Base-by-base conservation (phyloP, 2,888 invertebrate species). In the Eristalinus sepulchralis region DNA sequence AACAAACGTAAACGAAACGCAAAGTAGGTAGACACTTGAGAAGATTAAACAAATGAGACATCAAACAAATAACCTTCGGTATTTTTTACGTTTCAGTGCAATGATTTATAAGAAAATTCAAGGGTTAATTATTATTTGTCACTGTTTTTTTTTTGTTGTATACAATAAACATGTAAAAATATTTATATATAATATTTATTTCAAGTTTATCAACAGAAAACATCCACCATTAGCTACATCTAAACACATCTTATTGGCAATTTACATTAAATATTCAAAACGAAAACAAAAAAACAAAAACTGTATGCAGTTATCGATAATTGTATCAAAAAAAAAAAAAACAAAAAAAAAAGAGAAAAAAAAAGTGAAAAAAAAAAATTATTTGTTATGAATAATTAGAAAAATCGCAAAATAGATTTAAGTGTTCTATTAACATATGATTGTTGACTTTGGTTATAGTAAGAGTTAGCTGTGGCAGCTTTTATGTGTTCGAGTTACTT, bases 401-500 rank as follows among this genome's bases (percentile, higher is more conserved):
- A 17, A 47, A 47, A 8, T 47, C 47, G 47, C 47, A 47, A 47
- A 47, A 47, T n/a, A 47, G 47, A 8, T 89, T 90, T 59, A 90
- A 90, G 72, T 89, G 88, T 89, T 90, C 88, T 88, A 90, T 90
- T 89, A 89, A 90, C 88, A 88, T 89, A 88, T 86, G 88, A 84
- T 78, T 87, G 82, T 88, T 89, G 86, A 77, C 76, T 83, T 71
- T 80, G 85, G 87, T 88, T 90, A 88, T 88, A 83, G 70, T 79
- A 34, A 53, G 75, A 47, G 47, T 47, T 47, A 17, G 17, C 9
- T 47, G 47, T 17, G 8, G 8, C 8, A 47, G 17, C 47, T 8
- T 47, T 53, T 31, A 6, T 33, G 10, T 57, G 5, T 24, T 2
- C n/a, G 20, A 64, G 5, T 0, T 27, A 96, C 97, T 97, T 95